These are phyloP conservation scores for Cepaea hortensis DNA, from an alignment of 2,888 invertebrate species.

Conservation along the genomic window DNA sequence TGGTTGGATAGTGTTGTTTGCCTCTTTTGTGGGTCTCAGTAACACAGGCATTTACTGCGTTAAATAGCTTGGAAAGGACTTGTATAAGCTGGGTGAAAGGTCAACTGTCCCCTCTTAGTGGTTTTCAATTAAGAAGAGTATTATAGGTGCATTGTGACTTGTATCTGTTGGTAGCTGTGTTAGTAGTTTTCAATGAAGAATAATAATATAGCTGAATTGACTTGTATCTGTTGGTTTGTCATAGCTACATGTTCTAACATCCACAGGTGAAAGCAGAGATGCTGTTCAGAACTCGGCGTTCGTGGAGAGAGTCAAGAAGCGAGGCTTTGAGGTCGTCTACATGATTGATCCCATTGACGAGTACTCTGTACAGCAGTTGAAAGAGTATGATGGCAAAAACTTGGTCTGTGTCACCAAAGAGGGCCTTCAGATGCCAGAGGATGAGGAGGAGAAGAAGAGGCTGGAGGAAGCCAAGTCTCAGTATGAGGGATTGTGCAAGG, in stretches of 20 bases:
- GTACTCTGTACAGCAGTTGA: conserved; percentile 98
- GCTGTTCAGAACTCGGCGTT: conserved; percentile 97
- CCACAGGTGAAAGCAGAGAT: conserved; percentile 83
- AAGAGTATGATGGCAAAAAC: conserved; percentile 95
- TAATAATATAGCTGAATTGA: no score
- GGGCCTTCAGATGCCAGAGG: conserved; percentile 96
- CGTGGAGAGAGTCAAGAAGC: conserved; percentile 97
- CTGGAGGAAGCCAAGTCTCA: conserved; percentile 85
- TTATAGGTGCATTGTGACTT: no score
- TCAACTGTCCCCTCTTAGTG: no score
- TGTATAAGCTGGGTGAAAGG: no score
- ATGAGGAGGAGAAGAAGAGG: conserved; percentile 94
- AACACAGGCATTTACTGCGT: no score
- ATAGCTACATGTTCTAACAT: background rate
- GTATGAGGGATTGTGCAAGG: conserved; percentile 87
- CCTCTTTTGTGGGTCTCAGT: no score
- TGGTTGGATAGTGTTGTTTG: no score
- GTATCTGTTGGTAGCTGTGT: no score
- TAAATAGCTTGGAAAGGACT: no score
- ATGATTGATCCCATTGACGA: conserved; percentile 99
- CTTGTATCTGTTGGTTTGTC: no score
- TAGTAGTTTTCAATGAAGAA: no score
- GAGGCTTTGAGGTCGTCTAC: conserved; percentile 95
- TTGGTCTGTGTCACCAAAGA: conserved; percentile 98
- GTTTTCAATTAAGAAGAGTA: no score